Conservation (phyloP, 2,797 vertebrate species). For the Artibeus jamaicensis region DNA sequence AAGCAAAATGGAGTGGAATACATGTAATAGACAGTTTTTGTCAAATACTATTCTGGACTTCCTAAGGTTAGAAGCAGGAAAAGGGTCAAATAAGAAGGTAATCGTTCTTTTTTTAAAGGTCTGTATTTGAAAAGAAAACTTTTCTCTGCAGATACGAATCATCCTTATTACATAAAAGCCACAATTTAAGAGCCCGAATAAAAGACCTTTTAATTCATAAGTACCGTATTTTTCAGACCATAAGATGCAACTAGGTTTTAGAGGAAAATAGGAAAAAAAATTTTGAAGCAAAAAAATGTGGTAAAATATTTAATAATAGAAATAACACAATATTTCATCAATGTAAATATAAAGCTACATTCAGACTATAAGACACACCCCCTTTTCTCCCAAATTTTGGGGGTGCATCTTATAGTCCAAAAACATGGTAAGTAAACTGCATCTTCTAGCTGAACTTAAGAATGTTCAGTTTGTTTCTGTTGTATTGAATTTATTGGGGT, state of each 20-base stretch:
- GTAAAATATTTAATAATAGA: too few relatives aligned
- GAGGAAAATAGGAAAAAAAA: too few relatives aligned
- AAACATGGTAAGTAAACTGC: neutral
- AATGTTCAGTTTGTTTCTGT: neutral
- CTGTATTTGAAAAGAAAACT: slow-evolving; percentile 47
- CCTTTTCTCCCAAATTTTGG: too few relatives aligned
- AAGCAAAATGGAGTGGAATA: slow-evolving; percentile 68
- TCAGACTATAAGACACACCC: too few relatives aligned
- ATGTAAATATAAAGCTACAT: too few relatives aligned
- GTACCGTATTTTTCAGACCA: neutral
- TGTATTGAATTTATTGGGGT: neutral
- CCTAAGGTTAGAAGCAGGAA: slow-evolving; percentile 74
- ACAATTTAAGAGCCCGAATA: slow-evolving; percentile 49
- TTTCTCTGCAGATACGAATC: slow-evolving; percentile 41
- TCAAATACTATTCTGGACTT: slow-evolving; percentile 67
- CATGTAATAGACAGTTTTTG: slow-evolving; percentile 62
- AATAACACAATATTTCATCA: too few relatives aligned
- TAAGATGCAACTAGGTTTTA: too few relatives aligned
- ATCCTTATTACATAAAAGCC: neutral
- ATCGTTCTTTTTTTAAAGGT: slow-evolving; percentile 54
- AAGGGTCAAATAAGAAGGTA: slow-evolving; percentile 62
- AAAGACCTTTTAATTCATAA: neutral
- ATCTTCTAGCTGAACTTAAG: neutral
- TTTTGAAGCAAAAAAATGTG: too few relatives aligned
- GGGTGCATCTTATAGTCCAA: too few relatives aligned